Evolutionary conservation across 2,888 invertebrate species (phyloP).

Genomic region (Cosmorhoe ocellata): DNA sequence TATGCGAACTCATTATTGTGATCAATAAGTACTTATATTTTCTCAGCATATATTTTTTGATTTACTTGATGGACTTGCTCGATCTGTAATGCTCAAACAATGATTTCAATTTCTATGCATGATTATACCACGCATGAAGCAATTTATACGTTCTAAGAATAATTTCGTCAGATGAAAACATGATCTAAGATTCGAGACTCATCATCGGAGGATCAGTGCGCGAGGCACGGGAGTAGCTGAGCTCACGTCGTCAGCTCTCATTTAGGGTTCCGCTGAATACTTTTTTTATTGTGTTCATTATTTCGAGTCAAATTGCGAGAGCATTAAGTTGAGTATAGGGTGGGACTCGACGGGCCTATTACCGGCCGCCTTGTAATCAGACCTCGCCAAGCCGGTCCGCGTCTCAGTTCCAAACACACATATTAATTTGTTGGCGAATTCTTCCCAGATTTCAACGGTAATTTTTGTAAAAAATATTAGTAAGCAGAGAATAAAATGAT

Average conservation of each 20-base stretch:
- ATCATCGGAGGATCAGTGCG: constrained; percentile 53
- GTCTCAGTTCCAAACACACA: constrained; percentile 50
- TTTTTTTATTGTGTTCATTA: constrained; percentile 78
- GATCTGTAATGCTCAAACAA: constrained; percentile 20
- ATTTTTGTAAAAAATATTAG: constrained; percentile 2
- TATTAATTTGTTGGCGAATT: constrained; percentile 75
- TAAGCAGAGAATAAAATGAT: background rate
- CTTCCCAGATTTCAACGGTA: constrained; percentile 40
- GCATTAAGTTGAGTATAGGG: constrained; percentile 82
- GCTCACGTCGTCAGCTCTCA: constrained; percentile 64
- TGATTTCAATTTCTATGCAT: constrained; percentile 27
- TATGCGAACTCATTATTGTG: too few relatives aligned
- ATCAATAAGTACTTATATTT: background rate
- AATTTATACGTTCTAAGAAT: constrained; percentile 61
- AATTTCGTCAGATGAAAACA: constrained; percentile 57
- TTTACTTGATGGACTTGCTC: constrained; percentile 3
- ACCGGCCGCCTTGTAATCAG: constrained; percentile 77
- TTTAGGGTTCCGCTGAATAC: constrained; percentile 66
- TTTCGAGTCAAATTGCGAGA: constrained; percentile 81
- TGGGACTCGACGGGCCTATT: constrained; percentile 73
- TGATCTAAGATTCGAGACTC: constrained; percentile 37
- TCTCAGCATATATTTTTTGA: constrained; percentile 4
- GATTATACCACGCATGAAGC: constrained; percentile 41
- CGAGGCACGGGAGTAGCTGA: constrained; percentile 41
- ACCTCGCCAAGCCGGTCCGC: constrained; percentile 57